Conservation (phyloP, 1,140 invertebrate genomes). For the Rhagoletis pomonella region DNA sequence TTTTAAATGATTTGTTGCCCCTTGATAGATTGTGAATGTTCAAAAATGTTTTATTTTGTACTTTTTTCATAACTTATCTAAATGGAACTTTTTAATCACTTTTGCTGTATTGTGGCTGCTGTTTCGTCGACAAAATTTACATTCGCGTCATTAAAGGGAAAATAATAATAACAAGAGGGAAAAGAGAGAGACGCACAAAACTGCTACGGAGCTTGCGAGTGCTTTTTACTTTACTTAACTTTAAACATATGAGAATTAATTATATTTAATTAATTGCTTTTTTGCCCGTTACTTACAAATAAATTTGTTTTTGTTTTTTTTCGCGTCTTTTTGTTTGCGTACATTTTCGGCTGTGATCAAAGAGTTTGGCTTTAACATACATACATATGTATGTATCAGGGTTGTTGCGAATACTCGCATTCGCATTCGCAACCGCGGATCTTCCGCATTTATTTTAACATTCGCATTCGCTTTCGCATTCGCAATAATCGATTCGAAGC, state of each 20-base stretch:
- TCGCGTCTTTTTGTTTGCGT: not conserved
- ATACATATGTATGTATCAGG: not conserved
- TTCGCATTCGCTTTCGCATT: too few relatives aligned
- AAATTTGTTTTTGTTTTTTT: not conserved
- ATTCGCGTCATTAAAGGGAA: conserved; percentile 7
- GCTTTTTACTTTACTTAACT: conserved; percentile 25
- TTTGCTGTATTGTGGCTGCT: conserved; percentile 25
- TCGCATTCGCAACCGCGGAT: too few relatives aligned
- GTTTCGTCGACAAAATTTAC: conserved; percentile 31
- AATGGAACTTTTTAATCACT: conserved; percentile 52
- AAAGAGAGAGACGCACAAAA: not conserved
- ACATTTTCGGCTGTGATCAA: conserved; percentile 35
- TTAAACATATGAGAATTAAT: conserved; percentile 51
- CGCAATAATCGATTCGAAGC: too few relatives aligned
- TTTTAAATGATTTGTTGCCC: conserved; percentile 13
- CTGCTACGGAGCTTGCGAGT: not conserved
- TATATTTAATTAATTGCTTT: conserved; percentile 45
- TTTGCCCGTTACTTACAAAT: not conserved
- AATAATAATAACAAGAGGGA: not conserved
- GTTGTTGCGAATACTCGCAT: too few relatives aligned
- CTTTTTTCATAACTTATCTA: conserved; percentile 23
- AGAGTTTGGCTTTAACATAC: not conserved
- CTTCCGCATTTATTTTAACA: too few relatives aligned
- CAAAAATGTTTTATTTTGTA: conserved; percentile 5
- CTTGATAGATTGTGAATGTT: conserved; percentile 35